Evolutionary conservation across 2,888 invertebrate species (phyloP), one percentile per base, ranked within the genome.

Genomic region (Leptothorax acervorum): DNA sequence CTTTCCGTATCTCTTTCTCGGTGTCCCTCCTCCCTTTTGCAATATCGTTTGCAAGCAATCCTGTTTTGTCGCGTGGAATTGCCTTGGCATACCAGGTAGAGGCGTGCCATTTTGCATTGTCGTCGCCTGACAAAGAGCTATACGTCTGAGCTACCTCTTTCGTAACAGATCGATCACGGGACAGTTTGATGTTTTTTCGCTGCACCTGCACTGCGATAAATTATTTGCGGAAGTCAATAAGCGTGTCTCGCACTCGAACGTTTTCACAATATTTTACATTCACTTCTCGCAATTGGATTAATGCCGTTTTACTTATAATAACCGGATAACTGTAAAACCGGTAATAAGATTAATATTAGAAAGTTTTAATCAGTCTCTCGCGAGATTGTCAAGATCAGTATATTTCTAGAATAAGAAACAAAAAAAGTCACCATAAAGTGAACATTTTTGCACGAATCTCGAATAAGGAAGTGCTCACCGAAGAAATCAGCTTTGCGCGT

Each of bases 51-150:
- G 12, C 18, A 9, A 71, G 68, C 66, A 74, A 51, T 65, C 76
- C 66, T 53, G 68, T 85, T 87, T 82, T 62, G 55, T 68, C 65
- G 55, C 57, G 35, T 9, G 62, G 8, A 42, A 62, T 78, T 83
- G 85, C 87, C 87, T 88, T 88, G 84, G 84, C 86, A 92, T 91
- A 90, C 92, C 90, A 85, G 88, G 85, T 65, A 86, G 81, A 89
- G 92, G 92, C 84, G 92, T 88, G 91, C 71, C 87, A 84, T 88
- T 86, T 88, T 85, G 89, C 85, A 89, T 90, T 91, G 90, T 92
- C 88, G 74, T 85, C 62, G 55, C 48, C 39, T 35, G 82, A 88
- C 85, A 85, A 85, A 85, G 81, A 78, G 84, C 45, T 45, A 28
- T 74, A 68, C 60, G 70, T 63, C 62, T 31, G 55, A 51, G 11